Evolutionary conservation across 2,888 invertebrate species (phyloP).

Genomic region (Sarcophaga caerulescens): DNA sequence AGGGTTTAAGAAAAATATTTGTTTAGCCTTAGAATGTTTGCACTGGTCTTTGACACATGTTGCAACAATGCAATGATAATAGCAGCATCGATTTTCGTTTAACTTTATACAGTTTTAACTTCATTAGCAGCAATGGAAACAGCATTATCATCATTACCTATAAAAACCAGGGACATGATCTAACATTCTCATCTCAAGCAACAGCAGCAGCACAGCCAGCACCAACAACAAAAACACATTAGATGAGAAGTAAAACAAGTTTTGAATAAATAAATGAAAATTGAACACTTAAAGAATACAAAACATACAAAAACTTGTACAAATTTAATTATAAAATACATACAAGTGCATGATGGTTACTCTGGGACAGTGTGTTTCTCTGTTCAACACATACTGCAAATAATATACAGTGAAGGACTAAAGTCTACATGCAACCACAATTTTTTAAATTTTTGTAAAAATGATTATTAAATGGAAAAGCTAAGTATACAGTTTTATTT

Average conservation of each 20-base stretch:
- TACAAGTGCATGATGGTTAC: not conserved
- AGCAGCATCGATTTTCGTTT: not conserved
- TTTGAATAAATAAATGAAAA: conserved; percentile 12
- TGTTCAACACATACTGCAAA: not conserved
- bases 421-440: too few relatives aligned
- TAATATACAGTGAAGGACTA: too few relatives aligned
- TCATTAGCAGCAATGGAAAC: not conserved
- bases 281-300: not conserved
- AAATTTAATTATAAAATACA: conserved; percentile 34
- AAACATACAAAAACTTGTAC: conserved; percentile 27
- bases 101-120: not conserved
- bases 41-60: not conserved
- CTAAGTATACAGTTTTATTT: too few relatives aligned
- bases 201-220: not conserved
- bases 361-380: not conserved
- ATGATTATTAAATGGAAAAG: too few relatives aligned
- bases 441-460: too few relatives aligned
- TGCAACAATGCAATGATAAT: not conserved
- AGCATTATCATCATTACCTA: not conserved
- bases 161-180: conserved; percentile 10
- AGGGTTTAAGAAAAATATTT: not conserved
- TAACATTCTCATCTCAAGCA: not conserved
- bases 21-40: not conserved
- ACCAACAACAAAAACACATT: not conserved
- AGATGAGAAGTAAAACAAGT: conserved; percentile 13